These are phyloP conservation scores for Dryococelus australis DNA, from an alignment of 2,888 invertebrate species.

Conservation along the genomic window DNA sequence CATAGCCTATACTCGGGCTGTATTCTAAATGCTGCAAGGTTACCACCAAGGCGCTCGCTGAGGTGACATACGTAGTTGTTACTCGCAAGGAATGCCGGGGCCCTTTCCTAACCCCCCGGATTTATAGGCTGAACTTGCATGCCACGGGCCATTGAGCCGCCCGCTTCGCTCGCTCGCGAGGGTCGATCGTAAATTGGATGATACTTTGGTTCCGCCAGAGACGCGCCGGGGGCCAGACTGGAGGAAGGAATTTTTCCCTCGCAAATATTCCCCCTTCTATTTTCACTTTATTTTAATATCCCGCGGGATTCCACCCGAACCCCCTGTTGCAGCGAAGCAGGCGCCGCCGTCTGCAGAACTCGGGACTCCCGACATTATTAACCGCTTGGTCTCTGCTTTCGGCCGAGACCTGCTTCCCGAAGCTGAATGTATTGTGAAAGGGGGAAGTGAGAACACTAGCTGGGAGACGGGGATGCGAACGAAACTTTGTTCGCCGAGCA, in stretches of 20 bases:
- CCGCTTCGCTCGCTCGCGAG: neutral
- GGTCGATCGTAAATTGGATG: neutral
- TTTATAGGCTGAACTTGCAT: neutral
- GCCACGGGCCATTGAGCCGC: neutral
- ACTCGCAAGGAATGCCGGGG: neutral
- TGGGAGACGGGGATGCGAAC: too few relatives aligned
- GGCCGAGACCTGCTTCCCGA: too few relatives aligned
- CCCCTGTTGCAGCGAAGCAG: neutral
- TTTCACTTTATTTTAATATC: neutral
- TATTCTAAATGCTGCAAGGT: too few relatives aligned
- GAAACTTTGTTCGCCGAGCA: too few relatives aligned
- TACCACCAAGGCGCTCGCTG: too few relatives aligned
- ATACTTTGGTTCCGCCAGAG: neutral
- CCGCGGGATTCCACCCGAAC: neutral
- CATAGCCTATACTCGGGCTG: too few relatives aligned
- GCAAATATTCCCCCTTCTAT: neutral
- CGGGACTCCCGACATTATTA: too few relatives aligned
- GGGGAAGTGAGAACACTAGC: too few relatives aligned
- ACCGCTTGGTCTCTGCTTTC: too few relatives aligned
- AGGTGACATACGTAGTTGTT: neutral
- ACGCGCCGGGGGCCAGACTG: neutral
- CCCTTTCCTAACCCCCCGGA: neutral
- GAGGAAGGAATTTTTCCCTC: neutral
- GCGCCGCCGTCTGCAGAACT: too few relatives aligned
- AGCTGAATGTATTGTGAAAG: too few relatives aligned